A percentile compares a stretch with the other conserved stretches of the same genome.
These are phyloP conservation scores for Protobothrops flavoviridis DNA, from an alignment of 2,113 vertebrate species.

Conservation along the genomic window DNA sequence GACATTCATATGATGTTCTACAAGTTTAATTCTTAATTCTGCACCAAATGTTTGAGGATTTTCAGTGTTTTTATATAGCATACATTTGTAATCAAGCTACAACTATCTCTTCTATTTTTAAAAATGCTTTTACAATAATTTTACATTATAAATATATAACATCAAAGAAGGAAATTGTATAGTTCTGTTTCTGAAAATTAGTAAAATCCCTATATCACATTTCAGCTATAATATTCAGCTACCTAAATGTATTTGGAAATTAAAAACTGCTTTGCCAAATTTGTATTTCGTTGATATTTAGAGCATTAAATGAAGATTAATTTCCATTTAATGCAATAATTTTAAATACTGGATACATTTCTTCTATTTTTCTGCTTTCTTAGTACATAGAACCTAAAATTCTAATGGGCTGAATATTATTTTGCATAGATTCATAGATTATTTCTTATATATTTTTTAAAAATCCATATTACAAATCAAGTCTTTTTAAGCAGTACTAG, in stretches of 20 bases:
- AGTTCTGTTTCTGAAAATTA: not conserved
- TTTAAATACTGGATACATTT: not conserved
- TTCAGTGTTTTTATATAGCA: not conserved
- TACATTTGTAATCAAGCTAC: not conserved
- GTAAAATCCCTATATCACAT: not conserved
- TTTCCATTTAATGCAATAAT: not conserved
- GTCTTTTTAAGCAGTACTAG: not conserved
- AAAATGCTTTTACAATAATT: not conserved
- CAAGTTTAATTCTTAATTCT: not conserved
- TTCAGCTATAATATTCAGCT: not conserved
- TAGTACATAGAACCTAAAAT: not conserved
- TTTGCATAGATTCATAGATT: not conserved
- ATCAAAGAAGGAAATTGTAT: not conserved
- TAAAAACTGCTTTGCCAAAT: not conserved
- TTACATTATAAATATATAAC: not conserved
- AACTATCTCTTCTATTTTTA: not conserved
- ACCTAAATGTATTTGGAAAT: not conserved
- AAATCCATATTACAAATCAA: not conserved
- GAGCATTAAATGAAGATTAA: not conserved
- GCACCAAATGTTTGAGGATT: not conserved
- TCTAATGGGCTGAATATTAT: not conserved
- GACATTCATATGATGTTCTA: not conserved
- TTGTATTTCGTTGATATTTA: not conserved
- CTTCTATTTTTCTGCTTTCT: not conserved
- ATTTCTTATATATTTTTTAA: not conserved